Evolutionary conservation across 92 coral and sea anemone species (phyloP).

Genomic region (Siderastrea radians): DNA sequence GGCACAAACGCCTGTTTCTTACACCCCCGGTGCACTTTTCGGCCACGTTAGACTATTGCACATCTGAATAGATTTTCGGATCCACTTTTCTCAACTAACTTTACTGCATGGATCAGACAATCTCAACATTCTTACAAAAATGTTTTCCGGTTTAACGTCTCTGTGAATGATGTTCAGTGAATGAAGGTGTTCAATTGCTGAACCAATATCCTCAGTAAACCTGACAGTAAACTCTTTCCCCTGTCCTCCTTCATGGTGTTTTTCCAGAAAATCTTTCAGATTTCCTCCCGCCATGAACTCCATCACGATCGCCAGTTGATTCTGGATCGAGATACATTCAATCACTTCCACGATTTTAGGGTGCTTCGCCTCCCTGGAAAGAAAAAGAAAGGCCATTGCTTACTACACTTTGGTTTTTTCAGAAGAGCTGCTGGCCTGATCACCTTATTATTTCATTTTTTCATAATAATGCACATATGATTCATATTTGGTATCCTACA

Average conservation of each 20-base stretch:
- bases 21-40: too few relatives aligned
- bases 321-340: constrained; percentile 66
- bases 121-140: constrained; percentile 48
- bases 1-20: too few relatives aligned
- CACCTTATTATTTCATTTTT: too few relatives aligned
- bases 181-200: constrained; percentile 72
- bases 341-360: constrained; percentile 68
- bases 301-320: constrained; percentile 73
- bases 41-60: too few relatives aligned
- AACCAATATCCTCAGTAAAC: constrained; percentile 75
- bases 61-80: too few relatives aligned
- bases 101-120: background rate
- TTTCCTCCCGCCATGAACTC: constrained; percentile 77
- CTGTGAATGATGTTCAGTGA: constrained; percentile 62
- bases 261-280: constrained; percentile 45
- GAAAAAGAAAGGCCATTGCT: background rate
- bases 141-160: constrained; percentile 79
- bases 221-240: constrained; percentile 49
- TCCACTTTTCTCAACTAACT: background rate
- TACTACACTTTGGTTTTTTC: background rate
- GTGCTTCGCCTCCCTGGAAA: constrained; percentile 67
- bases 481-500: too few relatives aligned
- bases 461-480: too few relatives aligned
- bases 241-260: constrained; percentile 31
- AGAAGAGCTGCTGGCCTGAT: too few relatives aligned